phyloP scores from a whole-genome alignment of 2,888 invertebrate genomes.

The Epiperipatus broadwayi region DNA sequence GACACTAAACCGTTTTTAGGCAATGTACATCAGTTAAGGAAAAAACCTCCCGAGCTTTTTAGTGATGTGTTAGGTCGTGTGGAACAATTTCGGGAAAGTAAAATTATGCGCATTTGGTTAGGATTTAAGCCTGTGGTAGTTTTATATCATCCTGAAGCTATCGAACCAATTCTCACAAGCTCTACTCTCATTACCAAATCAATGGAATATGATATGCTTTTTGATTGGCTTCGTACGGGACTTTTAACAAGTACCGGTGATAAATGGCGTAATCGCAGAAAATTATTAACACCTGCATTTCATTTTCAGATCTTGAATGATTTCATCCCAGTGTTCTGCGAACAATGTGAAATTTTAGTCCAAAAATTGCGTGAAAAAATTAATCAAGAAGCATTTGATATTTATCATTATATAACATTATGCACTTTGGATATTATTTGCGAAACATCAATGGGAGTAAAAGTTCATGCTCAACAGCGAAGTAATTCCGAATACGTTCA shows the following conservation, averaged over 20 bases:
- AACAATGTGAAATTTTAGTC: slow-evolving; percentile 28
- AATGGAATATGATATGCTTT: no score
- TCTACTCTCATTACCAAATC: no score
- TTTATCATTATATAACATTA: slow-evolving; percentile 30
- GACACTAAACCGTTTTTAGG: no score
- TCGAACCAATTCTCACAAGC: no score
- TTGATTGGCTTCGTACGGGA: no score
- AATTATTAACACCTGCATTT: slow-evolving; percentile 35
- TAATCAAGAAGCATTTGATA: slow-evolving; percentile 25
- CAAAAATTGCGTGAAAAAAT: slow-evolving; percentile 23
- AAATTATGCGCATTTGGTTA: no score
- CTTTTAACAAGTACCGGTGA: slow-evolving; percentile 31
- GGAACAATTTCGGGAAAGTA: no score
- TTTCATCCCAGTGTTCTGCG: slow-evolving; percentile 33
- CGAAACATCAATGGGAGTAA: slow-evolving; percentile 27
- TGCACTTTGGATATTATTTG: slow-evolving; percentile 37
- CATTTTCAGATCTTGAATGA: slow-evolving; percentile 35
- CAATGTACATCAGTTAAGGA: no score
- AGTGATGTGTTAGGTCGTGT: no score
- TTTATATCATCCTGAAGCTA: no score
- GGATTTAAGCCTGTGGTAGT: no score
- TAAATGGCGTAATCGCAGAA: slow-evolving; percentile 32
- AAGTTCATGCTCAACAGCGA: slow-evolving; percentile 21
- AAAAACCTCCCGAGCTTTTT: no score
- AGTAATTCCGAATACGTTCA: slow-evolving; percentile 39